Conservation (phyloP, 2,888 invertebrate species). For the Panopea generosa region DNA sequence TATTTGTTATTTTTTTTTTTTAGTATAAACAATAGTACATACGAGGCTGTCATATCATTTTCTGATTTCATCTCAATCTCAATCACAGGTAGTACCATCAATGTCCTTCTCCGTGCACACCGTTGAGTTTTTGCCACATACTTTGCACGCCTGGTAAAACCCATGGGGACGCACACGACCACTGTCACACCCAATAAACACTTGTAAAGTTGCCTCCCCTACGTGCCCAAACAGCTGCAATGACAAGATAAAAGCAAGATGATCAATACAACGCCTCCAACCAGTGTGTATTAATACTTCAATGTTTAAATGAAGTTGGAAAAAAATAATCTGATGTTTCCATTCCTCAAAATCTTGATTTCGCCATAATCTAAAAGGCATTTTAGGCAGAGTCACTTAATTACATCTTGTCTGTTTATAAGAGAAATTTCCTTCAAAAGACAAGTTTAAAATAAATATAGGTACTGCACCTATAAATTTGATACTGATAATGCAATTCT, state of each 20-base stretch:
- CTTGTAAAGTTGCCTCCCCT: constrained; percentile 94
- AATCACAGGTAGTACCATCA: constrained; percentile 97
- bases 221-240: constrained; percentile 92
- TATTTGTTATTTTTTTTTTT: no score
- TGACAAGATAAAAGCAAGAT: constrained; percentile 36
- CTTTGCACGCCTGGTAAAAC: constrained; percentile 98
- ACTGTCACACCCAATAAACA: constrained; percentile 96
- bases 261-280: constrained; percentile 15
- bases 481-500: no score
- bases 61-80: constrained; percentile 95
- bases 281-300: neutral
- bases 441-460: no score
- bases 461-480: no score
- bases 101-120: constrained; percentile 95
- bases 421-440: no score
- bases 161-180: constrained; percentile 97
- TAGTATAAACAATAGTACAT: no score
- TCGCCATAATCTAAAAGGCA: no score
- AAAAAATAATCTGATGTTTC: no score
- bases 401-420: no score
- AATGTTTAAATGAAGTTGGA: no score
- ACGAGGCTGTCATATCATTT: constrained; percentile 95
- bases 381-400: no score
- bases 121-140: constrained; percentile 98
- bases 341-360: no score